Conservation (phyloP, 2,797 vertebrate species). For the Leuciscus waleckii region DNA sequence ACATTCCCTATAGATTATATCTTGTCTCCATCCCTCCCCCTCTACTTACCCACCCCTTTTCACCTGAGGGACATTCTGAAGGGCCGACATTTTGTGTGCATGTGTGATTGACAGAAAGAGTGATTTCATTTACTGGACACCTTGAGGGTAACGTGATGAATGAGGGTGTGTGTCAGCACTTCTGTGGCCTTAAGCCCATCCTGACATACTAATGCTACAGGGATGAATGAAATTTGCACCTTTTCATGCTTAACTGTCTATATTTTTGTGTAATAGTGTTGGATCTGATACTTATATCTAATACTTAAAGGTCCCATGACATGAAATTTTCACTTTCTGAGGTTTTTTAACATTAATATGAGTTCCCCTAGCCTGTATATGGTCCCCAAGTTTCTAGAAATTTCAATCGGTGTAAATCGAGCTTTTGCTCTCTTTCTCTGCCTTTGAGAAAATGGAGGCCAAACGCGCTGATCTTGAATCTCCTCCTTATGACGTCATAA, state of each 20-base stretch:
- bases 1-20: background rate
- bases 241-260: background rate
- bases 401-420: too few species aligned
- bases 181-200: slow-evolving; percentile 46
- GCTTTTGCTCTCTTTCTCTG: too few species aligned
- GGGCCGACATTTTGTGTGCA: slow-evolving; percentile 18
- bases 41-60: background rate
- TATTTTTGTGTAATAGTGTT: background rate
- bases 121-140: slow-evolving; percentile 56
- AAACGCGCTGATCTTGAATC: too few species aligned
- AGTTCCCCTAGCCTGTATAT: too few species aligned
- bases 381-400: too few species aligned
- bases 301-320: too few species aligned
- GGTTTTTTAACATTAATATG: too few species aligned
- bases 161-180: slow-evolving; percentile 48
- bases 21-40: background rate
- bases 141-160: slow-evolving; percentile 61
- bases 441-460: too few species aligned
- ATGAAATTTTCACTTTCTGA: too few species aligned
- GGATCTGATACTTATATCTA: background rate
- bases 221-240: background rate
- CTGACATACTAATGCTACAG: background rate
- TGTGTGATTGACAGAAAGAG: slow-evolving; percentile 51
- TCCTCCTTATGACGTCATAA: too few species aligned
- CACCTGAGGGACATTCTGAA: slow-evolving; percentile 29